Evolutionary conservation across 1,140 invertebrate species (phyloP).

Genomic region (Lineus longissimus): DNA sequence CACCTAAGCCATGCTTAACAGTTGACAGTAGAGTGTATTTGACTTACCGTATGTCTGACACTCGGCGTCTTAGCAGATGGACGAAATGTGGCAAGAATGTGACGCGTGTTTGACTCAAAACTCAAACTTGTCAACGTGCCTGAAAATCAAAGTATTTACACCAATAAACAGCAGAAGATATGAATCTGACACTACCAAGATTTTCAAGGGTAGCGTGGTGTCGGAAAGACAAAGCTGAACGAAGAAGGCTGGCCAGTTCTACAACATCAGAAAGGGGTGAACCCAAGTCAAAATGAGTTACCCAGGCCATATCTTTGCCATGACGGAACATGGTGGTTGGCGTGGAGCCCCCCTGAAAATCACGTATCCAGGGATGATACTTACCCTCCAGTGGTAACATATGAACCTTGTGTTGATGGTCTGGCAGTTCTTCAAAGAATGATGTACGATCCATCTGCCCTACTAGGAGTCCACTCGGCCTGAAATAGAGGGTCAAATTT

Average conservation of each 20-base stretch:
- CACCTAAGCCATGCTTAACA: not conserved
- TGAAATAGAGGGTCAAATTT: constrained; percentile 38
- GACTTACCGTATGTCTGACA: constrained; percentile 63
- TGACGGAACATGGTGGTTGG: too few relatives aligned
- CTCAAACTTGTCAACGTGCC: constrained; percentile 62
- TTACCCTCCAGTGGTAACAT: constrained; percentile 69
- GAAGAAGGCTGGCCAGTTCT: too few relatives aligned
- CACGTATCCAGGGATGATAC: constrained; percentile 46
- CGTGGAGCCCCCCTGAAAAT: too few relatives aligned
- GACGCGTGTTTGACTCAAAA: constrained; percentile 64
- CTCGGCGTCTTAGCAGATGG: constrained; percentile 51
- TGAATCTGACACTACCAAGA: not conserved
- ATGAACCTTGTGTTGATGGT: constrained; percentile 51
- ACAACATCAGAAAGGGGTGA: too few relatives aligned
- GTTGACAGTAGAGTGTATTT: too few relatives aligned
- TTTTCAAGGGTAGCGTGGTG: too few relatives aligned
- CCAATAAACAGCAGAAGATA: too few relatives aligned
- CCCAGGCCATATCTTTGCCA: too few relatives aligned
- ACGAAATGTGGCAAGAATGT: constrained; percentile 56
- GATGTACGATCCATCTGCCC: constrained; percentile 72
- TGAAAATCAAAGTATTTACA: too few relatives aligned
- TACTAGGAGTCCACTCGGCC: constrained; percentile 67
- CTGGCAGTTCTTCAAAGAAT: constrained; percentile 61
- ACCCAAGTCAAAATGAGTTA: too few relatives aligned
- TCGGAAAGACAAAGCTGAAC: too few relatives aligned